Conservation (phyloP, 2,888 invertebrate genomes). For the Xanthorhoe spadicearia region DNA sequence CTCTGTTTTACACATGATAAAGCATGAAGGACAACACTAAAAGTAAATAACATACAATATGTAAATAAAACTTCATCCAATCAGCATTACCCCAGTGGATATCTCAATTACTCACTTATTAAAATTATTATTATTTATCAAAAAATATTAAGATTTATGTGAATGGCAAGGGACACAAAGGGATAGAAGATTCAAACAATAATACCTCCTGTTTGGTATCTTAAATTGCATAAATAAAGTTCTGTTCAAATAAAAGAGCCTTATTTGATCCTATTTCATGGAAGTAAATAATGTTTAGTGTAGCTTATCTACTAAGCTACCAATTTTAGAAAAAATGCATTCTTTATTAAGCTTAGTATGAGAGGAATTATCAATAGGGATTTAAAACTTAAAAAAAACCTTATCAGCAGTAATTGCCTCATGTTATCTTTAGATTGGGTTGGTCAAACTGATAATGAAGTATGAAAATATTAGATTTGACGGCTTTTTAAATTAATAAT, state of each 20-base stretch:
- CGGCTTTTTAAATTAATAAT: not conserved
- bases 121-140: no score
- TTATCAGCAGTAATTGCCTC: not conserved
- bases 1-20: not conserved
- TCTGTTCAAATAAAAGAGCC: no score
- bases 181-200: no score
- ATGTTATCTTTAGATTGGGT: not conserved
- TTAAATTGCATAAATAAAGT: no score
- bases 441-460: not conserved
- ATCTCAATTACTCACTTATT: no score
- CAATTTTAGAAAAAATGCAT: not conserved
- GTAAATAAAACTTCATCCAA: not conserved
- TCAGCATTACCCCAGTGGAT: no score
- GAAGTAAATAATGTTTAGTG: not conserved
- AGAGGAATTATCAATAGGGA: not conserved
- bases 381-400: not conserved
- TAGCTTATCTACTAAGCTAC: not conserved
- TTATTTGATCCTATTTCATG: not conserved
- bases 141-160: no score
- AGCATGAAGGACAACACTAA: not conserved
- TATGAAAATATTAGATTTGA: not conserved
- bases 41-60: not conserved
- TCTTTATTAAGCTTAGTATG: not conserved
- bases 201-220: no score
- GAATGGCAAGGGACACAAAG: no score